Base-by-base conservation (phyloP, 2,797 vertebrate genomes). In the Masticophis lateralis region DNA sequence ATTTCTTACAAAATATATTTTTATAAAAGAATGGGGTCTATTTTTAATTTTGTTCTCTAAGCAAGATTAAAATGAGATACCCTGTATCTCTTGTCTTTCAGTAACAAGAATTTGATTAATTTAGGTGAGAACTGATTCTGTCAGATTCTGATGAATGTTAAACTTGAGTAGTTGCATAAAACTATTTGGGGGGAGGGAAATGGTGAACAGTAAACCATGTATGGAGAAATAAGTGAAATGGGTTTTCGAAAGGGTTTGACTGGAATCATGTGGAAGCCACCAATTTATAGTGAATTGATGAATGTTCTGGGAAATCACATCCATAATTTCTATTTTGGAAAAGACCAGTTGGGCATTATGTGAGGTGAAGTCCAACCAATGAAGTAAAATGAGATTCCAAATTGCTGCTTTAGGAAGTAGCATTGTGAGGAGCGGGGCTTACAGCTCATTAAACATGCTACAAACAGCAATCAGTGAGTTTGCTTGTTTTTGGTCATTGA, bases 1-100 rank as follows among this genome's bases (percentile, higher is more conserved):
- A n/a, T 87, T 87, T 92, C 2, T 86, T 92, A 90, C 51, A 74
- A 74, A 74, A 74, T 37, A 74, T 4, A 20, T 87, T 92, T 1
- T 86, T 93, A 90, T 51, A 94, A 94, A 90, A 37, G 69, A 92
- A 47, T 63, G 4, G 37, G 92, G 61, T 92, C 32, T 66, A 83
- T 27, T 90, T 90, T 22, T 79, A 69, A 27, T 86, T 92, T 74
- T 79, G 83, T 83, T 91, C 91, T 86, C 57, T 91, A 83, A 87
- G 93, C 22, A 79, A 83, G 79, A 83, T 83, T 47, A 83, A 83
- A 83, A 83, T 25, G 37, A 47, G 10, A 47, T 47, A 83, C 20
- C 79, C 37, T 47, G 43, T 83, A 25, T 83, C 20, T 83, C 37
- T 83, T 12, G 74, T 83, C 94, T 88, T 92, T 94, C 25, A 87